A percentile compares a stretch with the other conserved stretches of the same genome.
Conservation (phyloP, 2,888 invertebrate genomes). For the Macrophya alboannulata region DNA sequence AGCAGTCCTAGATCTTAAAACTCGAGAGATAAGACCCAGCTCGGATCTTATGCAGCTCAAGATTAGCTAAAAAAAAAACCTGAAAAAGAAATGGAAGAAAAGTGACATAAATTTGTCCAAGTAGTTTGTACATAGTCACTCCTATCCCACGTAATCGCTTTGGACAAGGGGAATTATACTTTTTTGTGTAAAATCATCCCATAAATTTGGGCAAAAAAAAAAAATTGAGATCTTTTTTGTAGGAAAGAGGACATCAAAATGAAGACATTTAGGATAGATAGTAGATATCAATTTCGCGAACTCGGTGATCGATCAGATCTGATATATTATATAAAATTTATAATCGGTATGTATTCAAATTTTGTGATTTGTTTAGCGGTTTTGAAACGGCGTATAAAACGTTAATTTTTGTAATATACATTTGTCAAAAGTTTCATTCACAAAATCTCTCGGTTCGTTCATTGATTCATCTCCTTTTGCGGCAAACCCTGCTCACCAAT, state of each 20-base stretch:
- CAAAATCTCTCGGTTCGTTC: background rate
- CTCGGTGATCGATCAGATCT: background rate
- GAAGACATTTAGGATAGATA: background rate
- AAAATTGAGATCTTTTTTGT: too few species aligned
- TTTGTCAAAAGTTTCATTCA: background rate
- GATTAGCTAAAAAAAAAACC: background rate
- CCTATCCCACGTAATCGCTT: too few species aligned
- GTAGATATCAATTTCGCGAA: background rate
- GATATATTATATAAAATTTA: background rate
- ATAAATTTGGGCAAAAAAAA: too few species aligned
- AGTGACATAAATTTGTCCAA: background rate
- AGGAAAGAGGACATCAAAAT: background rate
- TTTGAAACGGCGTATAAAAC: background rate
- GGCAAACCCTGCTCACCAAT: background rate
- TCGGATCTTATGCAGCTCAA: background rate
- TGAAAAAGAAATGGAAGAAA: background rate
- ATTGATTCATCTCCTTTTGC: background rate
- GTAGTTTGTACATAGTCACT: background rate
- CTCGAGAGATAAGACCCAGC: background rate
- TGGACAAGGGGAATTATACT: too few species aligned
- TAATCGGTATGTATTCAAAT: background rate
- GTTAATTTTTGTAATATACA: too few species aligned
- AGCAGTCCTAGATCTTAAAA: background rate
- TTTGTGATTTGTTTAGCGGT: background rate
- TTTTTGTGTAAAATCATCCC: too few species aligned